Percentiles rank a stretch among this genome's conserved stretches.
Conservation (phyloP, 1,140 invertebrate genomes). For the Chelonus insularis region DNA sequence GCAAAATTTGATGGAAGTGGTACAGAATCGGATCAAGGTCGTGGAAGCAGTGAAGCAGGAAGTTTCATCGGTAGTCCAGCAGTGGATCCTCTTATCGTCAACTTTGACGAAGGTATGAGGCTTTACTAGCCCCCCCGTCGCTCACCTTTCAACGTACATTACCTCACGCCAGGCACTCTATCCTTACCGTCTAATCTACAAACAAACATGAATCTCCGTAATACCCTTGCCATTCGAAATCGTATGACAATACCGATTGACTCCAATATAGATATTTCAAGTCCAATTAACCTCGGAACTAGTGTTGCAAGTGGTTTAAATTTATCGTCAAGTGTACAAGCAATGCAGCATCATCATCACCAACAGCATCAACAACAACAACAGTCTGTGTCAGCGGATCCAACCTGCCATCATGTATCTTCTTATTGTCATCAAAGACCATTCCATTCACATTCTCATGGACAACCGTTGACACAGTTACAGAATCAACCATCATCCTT, state of each 20-base stretch:
- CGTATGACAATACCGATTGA: slow-evolving; percentile 27
- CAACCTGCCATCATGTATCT: slow-evolving; percentile 10
- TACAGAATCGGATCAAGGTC: slow-evolving; percentile 54
- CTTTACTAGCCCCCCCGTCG: slow-evolving; percentile 67
- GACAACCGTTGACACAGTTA: slow-evolving; percentile 39
- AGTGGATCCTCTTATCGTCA: slow-evolving; percentile 71
- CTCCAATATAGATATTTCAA: slow-evolving; percentile 16
- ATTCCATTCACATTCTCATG: slow-evolving; percentile 13
- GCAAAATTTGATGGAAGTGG: slow-evolving; percentile 53
- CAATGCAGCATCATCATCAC: neutral
- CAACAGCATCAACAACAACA: slow-evolving; percentile 2
- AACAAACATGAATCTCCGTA: slow-evolving; percentile 48
- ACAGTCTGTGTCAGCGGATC: slow-evolving; percentile 16
- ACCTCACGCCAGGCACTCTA: slow-evolving; percentile 56
- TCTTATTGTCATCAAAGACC: neutral
- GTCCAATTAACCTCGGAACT: slow-evolving; percentile 16
- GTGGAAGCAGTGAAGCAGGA: slow-evolving; percentile 54
- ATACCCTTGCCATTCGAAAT: slow-evolving; percentile 18
- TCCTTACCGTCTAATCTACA: slow-evolving; percentile 52
- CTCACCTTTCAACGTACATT: slow-evolving; percentile 59
- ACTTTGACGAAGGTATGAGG: slow-evolving; percentile 79
- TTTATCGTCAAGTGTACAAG: slow-evolving; percentile 17
- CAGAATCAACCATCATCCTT: slow-evolving; percentile 40
- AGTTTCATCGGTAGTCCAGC: slow-evolving; percentile 58
- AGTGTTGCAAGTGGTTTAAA: slow-evolving; percentile 11